Conservation (phyloP, 2,888 invertebrate species). For the Tenodera sinensis region DNA sequence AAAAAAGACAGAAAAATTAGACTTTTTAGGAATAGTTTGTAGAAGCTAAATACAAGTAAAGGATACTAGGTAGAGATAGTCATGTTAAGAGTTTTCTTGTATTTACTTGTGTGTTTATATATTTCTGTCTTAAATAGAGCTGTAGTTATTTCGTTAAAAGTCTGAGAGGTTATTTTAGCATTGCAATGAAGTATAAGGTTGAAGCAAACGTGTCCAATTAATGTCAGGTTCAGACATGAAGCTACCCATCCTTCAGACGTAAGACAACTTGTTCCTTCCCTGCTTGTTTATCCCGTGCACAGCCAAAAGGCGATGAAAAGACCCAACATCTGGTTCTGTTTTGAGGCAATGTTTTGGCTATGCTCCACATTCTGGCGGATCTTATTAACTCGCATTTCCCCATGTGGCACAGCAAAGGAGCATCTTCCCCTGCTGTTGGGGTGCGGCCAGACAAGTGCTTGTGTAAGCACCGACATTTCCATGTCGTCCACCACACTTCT, state of each 20-base stretch:
- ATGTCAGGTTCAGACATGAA: not conserved
- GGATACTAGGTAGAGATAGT: no score
- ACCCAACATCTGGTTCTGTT: not conserved
- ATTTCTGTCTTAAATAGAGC: no score
- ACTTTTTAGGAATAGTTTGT: no score
- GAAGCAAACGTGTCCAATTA: not conserved
- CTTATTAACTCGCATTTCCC: not conserved
- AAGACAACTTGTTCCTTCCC: not conserved
- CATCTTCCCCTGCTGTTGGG: not conserved
- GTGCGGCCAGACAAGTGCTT: not conserved
- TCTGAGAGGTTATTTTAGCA: no score
- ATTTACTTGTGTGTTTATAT: no score
- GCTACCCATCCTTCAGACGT: not conserved
- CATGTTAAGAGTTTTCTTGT: no score
- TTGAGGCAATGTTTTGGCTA: not conserved
- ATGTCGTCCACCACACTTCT: not conserved
- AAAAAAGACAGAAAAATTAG: no score
- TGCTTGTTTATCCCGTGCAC: not conserved
- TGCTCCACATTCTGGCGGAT: not conserved
- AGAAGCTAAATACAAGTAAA: no score
- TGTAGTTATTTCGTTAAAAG: no score
- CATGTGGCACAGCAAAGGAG: not conserved
- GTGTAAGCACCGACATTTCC: not conserved
- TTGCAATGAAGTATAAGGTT: no score
- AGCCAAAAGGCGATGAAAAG: not conserved